A percentile compares a stretch with the other conserved stretches of the same genome.
These are phyloP conservation scores for Oxygymnocypris stewartii DNA, from an alignment of 2,113 vertebrate species.

Conservation along the genomic window DNA sequence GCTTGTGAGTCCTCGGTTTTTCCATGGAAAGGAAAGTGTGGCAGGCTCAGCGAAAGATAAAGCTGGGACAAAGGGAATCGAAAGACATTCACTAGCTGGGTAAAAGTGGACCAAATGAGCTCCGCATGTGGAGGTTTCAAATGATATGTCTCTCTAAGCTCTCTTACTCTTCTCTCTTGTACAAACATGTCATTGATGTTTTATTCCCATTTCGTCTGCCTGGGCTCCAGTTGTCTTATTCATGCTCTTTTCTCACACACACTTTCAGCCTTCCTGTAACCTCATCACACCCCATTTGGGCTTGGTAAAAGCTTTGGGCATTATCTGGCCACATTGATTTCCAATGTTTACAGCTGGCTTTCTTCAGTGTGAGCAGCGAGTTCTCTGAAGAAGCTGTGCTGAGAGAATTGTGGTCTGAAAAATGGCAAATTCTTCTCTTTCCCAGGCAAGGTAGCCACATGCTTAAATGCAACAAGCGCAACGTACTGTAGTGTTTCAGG, in stretches of 20 bases:
- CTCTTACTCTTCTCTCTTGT: neutral
- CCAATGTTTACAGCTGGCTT: constrained; percentile 41
- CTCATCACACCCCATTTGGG: constrained; percentile 35
- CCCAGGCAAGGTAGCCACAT: neutral
- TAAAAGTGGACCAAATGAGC: neutral
- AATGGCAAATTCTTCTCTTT: neutral
- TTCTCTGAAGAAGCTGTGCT: constrained; percentile 38
- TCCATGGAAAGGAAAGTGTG: constrained; percentile 28
- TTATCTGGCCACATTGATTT: constrained; percentile 54
- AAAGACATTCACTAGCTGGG: neutral
- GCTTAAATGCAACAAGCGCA: neutral
- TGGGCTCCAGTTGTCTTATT: neutral
- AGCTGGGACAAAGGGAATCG: neutral
- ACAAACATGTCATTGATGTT: neutral
- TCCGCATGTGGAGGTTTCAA: neutral
- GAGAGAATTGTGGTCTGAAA: neutral
- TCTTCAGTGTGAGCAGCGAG: neutral
- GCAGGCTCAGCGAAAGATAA: constrained; percentile 29
- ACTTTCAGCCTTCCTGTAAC: constrained; percentile 21
- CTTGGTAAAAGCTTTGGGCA: constrained; percentile 51
- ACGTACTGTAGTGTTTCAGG: neutral
- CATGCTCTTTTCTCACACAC: neutral
- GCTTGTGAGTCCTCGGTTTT: constrained; percentile 6
- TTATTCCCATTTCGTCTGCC: constrained; percentile 20
- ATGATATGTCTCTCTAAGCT: neutral